Conservation (phyloP, 2,113 vertebrate genomes). For the Helogale parvula region DNA sequence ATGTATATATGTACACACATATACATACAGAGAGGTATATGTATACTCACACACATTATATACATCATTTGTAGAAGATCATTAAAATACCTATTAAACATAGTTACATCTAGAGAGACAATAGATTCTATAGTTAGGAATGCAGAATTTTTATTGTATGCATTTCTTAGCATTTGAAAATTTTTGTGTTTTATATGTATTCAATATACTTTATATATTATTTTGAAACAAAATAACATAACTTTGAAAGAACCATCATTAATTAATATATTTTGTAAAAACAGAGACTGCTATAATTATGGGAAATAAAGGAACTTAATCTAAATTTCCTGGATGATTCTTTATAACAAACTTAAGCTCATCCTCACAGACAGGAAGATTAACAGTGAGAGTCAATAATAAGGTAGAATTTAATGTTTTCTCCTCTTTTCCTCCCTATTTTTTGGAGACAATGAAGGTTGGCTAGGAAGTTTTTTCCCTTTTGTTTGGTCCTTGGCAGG, state of each 20-base stretch:
- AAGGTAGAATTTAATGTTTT: neutral
- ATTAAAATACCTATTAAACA: neutral
- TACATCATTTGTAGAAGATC: neutral
- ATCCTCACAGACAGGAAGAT: neutral
- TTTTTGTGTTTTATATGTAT: neutral
- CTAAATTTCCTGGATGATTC: neutral
- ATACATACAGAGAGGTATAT: fast-evolving
- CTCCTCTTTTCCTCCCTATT: neutral
- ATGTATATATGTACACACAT: neutral
- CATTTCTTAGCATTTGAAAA: neutral
- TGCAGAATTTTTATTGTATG: neutral
- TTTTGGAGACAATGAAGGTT: neutral
- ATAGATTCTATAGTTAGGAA: neutral
- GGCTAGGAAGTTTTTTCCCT: neutral
- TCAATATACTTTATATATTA: neutral
- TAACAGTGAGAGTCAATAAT: neutral
- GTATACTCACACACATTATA: neutral
- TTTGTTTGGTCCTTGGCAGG: neutral
- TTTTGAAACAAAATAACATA: neutral
- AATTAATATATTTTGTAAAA: neutral
- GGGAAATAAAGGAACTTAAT: neutral
- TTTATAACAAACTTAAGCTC: neutral
- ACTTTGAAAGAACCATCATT: neutral
- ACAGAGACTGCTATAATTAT: neutral
- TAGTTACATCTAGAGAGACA: neutral